A percentile compares a stretch with the other conserved stretches of the same genome.
phyloP scores from a whole-genome alignment of 2,113 vertebrate genomes.

The Alces alces region DNA sequence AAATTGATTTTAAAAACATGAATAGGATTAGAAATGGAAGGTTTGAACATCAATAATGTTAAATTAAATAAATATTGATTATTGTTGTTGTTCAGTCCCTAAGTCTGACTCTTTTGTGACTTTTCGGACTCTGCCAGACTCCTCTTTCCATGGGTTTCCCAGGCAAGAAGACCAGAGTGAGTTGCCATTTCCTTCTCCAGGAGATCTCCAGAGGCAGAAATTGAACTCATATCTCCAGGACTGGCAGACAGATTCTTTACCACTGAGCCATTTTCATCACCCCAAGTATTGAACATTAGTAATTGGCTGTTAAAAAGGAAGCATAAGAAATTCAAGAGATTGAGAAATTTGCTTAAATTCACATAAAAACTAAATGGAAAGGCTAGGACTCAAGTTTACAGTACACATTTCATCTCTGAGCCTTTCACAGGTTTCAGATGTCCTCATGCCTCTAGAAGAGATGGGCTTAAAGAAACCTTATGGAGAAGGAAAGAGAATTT shows the following conservation, averaged over 20 bases:
- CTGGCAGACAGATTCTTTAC: background rate
- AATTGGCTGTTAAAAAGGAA: background rate
- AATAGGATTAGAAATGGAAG: background rate
- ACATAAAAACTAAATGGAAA: background rate
- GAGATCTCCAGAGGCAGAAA: background rate
- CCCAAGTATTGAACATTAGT: background rate
- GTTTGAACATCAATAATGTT: background rate
- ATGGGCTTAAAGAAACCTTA: background rate
- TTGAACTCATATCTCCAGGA: background rate
- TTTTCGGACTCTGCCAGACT: fast-evolving
- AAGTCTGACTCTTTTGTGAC: background rate
- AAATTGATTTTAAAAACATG: background rate
- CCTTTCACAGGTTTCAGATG: background rate
- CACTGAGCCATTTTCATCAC: background rate
- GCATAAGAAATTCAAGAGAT: background rate
- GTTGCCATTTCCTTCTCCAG: background rate
- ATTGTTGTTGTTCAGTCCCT: background rate
- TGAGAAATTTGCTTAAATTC: background rate
- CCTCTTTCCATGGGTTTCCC: background rate
- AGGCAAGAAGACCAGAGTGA: background rate
- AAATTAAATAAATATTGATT: background rate
- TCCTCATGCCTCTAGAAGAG: background rate
- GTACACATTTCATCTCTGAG: background rate
- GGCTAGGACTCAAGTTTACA: background rate
- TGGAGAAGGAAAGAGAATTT: background rate